Evolutionary conservation across 2,888 invertebrate species (phyloP).

Genomic region (Macrophya annulata): DNA sequence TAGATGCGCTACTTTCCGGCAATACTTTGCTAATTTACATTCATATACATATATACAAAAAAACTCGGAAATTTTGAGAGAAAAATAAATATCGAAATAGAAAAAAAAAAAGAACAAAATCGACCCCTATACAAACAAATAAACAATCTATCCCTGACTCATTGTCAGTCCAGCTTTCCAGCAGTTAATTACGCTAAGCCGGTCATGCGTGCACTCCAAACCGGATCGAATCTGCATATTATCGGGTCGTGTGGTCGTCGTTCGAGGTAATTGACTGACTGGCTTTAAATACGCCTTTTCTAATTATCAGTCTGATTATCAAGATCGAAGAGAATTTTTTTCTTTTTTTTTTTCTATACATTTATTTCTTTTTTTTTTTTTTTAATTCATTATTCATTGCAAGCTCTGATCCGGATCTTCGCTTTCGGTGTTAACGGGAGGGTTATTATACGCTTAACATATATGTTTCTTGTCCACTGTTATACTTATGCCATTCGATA

Average conservation of each 20-base stretch:
- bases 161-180: slow-evolving; percentile 43
- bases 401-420: not conserved
- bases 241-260: slow-evolving; percentile 50
- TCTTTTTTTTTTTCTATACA: not conserved
- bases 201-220: slow-evolving; percentile 45
- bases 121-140: not conserved
- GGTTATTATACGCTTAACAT: not conserved
- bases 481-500: not conserved
- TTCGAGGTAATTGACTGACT: slow-evolving; percentile 48
- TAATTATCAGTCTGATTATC: slow-evolving; percentile 44
- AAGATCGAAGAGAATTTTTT: slow-evolving; percentile 11
- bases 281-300: slow-evolving; percentile 42
- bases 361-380: not conserved
- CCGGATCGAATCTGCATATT: slow-evolving; percentile 54
- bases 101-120: not conserved
- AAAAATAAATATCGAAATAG: not conserved
- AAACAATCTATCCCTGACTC: slow-evolving; percentile 33
- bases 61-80: not conserved
- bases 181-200: slow-evolving; percentile 42
- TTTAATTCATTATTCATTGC: slow-evolving; percentile 3
- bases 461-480: not conserved
- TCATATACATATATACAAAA: too few species aligned
- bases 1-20: slow-evolving; percentile 18
- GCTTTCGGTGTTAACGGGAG: not conserved
- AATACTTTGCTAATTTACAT: not conserved